Percentiles rank a stretch among this genome's conserved stretches.
Evolutionary conservation across 2,888 invertebrate genomes (phyloP).

Genomic region (Heliconius charithonia): DNA sequence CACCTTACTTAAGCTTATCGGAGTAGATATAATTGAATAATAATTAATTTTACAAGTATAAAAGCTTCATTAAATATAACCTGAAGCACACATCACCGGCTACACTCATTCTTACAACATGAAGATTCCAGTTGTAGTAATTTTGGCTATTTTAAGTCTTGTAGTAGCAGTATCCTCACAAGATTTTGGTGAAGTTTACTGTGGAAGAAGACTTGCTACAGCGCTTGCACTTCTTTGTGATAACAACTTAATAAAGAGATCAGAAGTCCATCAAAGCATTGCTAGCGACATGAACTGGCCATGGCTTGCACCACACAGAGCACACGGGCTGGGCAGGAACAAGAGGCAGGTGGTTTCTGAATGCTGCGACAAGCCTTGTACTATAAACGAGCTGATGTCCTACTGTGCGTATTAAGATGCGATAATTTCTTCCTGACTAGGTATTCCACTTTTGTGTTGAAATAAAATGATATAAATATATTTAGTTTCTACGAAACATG

Average conservation of each 20-base stretch:
- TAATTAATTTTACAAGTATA: slow-evolving; percentile 28
- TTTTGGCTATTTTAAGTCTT: slow-evolving; percentile 22
- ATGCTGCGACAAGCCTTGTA: slow-evolving; percentile 48
- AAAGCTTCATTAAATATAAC: slow-evolving; percentile 2
- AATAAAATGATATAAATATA: too few relatives aligned
- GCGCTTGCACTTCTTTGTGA: slow-evolving; percentile 41
- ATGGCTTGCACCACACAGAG: slow-evolving; percentile 50
- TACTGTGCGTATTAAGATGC: slow-evolving; percentile 2
- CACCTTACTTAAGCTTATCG: slow-evolving; percentile 20
- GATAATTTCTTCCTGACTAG: too few relatives aligned
- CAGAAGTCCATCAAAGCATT: not conserved
- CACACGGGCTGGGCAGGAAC: slow-evolving; percentile 48
- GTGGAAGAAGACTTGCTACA: slow-evolving; percentile 49
- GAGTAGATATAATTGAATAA: slow-evolving; percentile 30
- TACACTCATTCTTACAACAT: slow-evolving; percentile 30
- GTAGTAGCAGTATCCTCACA: slow-evolving; percentile 15
- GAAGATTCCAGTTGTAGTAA: slow-evolving; percentile 42
- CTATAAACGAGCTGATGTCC: slow-evolving; percentile 11
- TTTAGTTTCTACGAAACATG: too few relatives aligned
- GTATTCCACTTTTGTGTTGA: too few relatives aligned
- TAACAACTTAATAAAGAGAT: slow-evolving; percentile 14
- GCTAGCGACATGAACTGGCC: slow-evolving; percentile 42
- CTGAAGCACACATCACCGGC: slow-evolving; percentile 5
- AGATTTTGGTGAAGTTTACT: slow-evolving; percentile 42
- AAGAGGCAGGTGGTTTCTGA: slow-evolving; percentile 55